Percentiles rank a stretch among this genome's conserved stretches.
Evolutionary conservation across 2,113 vertebrate genomes (phyloP).

Genomic region (Struthio camelus): DNA sequence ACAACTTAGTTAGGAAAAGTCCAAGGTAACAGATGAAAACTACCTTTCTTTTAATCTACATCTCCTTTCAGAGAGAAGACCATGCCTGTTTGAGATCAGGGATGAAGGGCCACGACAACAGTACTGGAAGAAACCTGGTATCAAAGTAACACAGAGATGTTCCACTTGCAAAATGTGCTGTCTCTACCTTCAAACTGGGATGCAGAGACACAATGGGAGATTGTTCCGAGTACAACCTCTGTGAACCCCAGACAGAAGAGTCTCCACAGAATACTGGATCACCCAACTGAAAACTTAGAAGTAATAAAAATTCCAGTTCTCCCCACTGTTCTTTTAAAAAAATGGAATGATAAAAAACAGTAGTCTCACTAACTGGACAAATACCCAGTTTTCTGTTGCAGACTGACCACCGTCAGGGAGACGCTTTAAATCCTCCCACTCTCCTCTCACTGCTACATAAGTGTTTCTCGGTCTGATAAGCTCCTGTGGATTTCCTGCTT

Average conservation of each 20-base stretch:
- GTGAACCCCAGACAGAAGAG: background rate
- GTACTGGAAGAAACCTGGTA: background rate
- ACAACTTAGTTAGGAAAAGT: background rate
- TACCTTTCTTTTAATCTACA: background rate
- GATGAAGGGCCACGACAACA: background rate
- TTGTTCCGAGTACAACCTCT: background rate
- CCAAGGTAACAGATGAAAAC: background rate
- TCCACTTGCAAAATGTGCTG: background rate
- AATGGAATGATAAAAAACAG: background rate
- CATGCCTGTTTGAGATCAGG: background rate
- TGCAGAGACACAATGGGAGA: background rate
- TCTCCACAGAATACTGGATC: constrained; percentile 27
- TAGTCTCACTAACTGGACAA: background rate
- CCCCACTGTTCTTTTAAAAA: background rate
- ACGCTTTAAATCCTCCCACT: background rate
- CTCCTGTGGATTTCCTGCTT: constrained; percentile 77
- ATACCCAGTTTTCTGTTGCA: background rate
- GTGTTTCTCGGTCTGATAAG: constrained; percentile 68
- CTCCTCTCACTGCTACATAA: constrained; percentile 67
- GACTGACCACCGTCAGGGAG: background rate
- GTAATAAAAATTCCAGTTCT: background rate
- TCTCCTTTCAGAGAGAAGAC: background rate
- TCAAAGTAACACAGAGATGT: background rate
- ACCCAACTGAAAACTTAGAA: constrained; percentile 42
- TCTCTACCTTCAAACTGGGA: background rate